phyloP scores from a whole-genome alignment of 2,797 vertebrate species.

The Epinephelus awoara region DNA sequence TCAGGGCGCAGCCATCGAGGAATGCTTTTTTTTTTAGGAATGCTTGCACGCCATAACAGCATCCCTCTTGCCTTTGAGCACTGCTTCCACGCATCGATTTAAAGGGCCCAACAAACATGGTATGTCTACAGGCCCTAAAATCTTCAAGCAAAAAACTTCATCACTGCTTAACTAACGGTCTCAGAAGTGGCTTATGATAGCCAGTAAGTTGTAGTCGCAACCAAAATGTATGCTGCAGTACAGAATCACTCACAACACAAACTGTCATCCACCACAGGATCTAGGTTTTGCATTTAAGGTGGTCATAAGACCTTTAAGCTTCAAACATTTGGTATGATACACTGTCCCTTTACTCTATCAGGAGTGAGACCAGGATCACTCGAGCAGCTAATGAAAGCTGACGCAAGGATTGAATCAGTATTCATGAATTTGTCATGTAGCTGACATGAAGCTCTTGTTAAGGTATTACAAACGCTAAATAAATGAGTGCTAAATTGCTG shows the following conservation, averaged over 20 bases:
- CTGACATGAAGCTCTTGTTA: slow-evolving; percentile 57
- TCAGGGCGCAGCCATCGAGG: too few relatives aligned
- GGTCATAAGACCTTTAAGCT: not conserved
- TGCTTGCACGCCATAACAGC: too few relatives aligned
- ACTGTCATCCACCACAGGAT: not conserved
- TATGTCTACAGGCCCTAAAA: not conserved
- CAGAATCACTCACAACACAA: slow-evolving; percentile 9
- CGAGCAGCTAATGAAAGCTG: slow-evolving; percentile 49
- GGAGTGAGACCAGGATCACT: slow-evolving; percentile 19
- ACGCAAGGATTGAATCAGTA: slow-evolving; percentile 53
- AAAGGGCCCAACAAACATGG: too few relatives aligned
- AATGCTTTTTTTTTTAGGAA: too few relatives aligned
- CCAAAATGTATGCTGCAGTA: slow-evolving; percentile 9
- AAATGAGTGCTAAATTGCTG: slow-evolving; percentile 35
- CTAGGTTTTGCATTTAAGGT: not conserved
- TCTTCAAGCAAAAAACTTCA: not conserved
- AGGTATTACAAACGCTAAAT: slow-evolving; percentile 34
- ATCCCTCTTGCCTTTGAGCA: too few relatives aligned
- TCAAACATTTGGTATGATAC: slow-evolving; percentile 2
- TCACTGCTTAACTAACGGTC: not conserved
- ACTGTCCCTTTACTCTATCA: slow-evolving; percentile 5
- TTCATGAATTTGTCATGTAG: slow-evolving; percentile 57
- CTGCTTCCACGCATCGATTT: too few relatives aligned
- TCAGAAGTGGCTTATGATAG: not conserved
- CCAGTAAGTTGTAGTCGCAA: slow-evolving; percentile 12